phyloP scores from a whole-genome alignment of 2,797 vertebrate species.

The Cichlasoma orientale region DNA sequence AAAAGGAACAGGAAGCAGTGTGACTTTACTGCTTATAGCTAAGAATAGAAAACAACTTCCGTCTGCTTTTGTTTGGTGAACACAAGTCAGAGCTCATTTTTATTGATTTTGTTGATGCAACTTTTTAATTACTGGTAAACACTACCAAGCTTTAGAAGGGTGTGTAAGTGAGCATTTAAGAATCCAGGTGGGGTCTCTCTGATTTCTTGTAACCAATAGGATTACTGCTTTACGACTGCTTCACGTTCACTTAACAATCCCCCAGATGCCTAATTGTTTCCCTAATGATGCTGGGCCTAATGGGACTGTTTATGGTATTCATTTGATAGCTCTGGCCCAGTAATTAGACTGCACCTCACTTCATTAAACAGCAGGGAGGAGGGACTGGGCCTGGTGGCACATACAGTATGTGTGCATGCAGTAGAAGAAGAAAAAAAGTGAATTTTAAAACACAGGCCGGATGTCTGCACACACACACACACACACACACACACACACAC shows the following conservation, averaged over 20 bases:
- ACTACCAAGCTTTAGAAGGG: background rate
- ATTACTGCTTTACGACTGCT: background rate
- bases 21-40: background rate
- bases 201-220: constrained; percentile 3
- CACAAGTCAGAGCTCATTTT: background rate
- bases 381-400: constrained; percentile 7
- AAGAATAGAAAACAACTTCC: background rate
- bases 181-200: background rate
- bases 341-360: constrained; percentile 80
- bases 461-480: background rate
- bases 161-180: background rate
- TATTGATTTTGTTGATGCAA: background rate
- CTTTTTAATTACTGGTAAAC: background rate
- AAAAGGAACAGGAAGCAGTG: background rate
- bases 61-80: background rate
- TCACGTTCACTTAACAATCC: constrained; percentile 67
- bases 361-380: constrained; percentile 74
- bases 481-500: background rate
- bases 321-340: constrained; percentile 74
- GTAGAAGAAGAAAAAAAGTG: background rate
- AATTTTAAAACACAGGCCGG: constrained; percentile 2
- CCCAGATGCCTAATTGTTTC: constrained; percentile 81
- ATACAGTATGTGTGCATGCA: constrained; percentile 1
- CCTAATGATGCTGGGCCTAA: constrained; percentile 78
- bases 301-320: constrained; percentile 80